These are phyloP conservation scores for Chrysolina oricalcia DNA, from an alignment of 2,888 invertebrate species.

Conservation along the genomic window DNA sequence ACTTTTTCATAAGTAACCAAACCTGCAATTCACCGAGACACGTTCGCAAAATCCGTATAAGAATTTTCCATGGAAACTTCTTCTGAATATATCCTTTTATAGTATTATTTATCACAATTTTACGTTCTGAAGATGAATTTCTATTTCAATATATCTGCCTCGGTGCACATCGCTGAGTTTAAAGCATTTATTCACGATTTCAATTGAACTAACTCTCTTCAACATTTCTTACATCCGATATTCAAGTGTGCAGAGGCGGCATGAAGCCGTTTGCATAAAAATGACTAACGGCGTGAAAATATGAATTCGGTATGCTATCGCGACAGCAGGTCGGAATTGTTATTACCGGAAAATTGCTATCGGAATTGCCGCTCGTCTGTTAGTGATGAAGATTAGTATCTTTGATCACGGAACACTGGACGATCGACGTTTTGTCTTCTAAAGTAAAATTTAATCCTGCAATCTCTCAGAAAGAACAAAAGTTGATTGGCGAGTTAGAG, in stretches of 20 bases:
- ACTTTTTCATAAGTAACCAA: too few species aligned
- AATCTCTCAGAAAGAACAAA: too few species aligned
- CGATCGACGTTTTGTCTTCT: background rate
- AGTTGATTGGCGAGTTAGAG: too few species aligned
- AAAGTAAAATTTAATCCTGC: too few species aligned
- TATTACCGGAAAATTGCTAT: conserved; percentile 26
- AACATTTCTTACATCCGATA: conserved; percentile 34
- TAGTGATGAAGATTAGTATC: background rate
- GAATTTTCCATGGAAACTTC: background rate
- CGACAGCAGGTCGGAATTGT: conserved; percentile 19
- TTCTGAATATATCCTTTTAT: background rate
- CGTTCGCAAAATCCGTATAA: background rate
- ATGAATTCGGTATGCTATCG: conserved; percentile 20
- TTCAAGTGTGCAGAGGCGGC: conserved; percentile 30
- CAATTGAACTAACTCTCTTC: conserved; percentile 15
- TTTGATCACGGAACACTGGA: background rate
- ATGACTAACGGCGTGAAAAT: conserved; percentile 38
- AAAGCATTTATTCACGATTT: conserved; percentile 14
- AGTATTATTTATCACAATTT: background rate
- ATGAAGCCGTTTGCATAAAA: conserved; percentile 44
- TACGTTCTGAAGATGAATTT: background rate
- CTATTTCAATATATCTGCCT: conserved; percentile 12
- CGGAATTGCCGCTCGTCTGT: background rate
- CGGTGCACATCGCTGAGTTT: conserved; percentile 10
- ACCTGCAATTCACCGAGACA: too few species aligned